These are phyloP conservation scores for Melanerpes formicivorus DNA, from an alignment of 2,113 vertebrate species.

Conservation along the genomic window DNA sequence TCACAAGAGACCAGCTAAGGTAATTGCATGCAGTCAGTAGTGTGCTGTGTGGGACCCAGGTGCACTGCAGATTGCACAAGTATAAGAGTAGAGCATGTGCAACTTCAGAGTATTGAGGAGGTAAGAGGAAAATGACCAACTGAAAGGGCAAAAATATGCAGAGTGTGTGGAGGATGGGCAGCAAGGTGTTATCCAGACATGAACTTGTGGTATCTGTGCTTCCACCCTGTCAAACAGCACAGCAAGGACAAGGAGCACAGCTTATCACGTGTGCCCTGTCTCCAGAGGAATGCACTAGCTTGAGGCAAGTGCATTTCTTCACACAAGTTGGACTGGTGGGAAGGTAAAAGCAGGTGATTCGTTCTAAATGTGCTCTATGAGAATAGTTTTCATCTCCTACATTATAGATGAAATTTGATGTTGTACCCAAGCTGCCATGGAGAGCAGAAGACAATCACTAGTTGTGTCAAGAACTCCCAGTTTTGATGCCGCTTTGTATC, in stretches of 20 bases:
- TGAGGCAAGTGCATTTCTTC: fast-evolving
- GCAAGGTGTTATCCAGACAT: not conserved
- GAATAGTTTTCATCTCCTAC: not conserved
- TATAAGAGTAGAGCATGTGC: not conserved
- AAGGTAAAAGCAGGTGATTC: not conserved
- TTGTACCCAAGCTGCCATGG: not conserved
- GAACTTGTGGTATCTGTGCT: not conserved
- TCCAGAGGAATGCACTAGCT: not conserved
- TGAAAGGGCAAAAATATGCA: not conserved
- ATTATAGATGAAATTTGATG: not conserved
- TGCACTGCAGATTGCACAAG: conserved; percentile 1
- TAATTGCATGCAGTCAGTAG: fast-evolving
- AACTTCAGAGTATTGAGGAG: not conserved
- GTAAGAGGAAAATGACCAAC: not conserved
- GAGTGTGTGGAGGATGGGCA: not conserved
- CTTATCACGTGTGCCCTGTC: not conserved
- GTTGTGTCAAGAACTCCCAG: not conserved
- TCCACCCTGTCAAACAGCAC: not conserved
- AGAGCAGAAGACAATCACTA: not conserved
- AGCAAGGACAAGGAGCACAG: not conserved
- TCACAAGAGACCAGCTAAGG: not conserved
- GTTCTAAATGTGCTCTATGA: not conserved
- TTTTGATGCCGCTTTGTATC: not conserved
- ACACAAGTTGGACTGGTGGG: not conserved
- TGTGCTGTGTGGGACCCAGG: not conserved